Base-by-base conservation (phyloP, 2,888 invertebrate genomes). In the Calephelis perditalis region DNA sequence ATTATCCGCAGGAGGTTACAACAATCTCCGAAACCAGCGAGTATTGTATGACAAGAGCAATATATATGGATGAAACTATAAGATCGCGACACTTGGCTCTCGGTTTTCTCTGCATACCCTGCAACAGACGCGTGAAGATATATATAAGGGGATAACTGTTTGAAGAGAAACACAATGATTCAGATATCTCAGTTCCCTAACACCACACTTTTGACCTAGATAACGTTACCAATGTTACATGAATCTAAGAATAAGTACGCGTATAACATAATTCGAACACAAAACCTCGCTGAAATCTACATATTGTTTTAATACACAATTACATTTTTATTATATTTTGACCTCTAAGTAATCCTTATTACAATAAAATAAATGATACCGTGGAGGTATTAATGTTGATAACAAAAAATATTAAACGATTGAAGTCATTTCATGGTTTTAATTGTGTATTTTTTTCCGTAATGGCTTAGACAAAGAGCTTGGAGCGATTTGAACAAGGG, bases 341-440 rank as follows among this genome's bases (percentile, higher is more conserved):
- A 54, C 54, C 54, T 54, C 36, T 36, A 36, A 11, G n/a, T 54
- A 54, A 52, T 52, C 52, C 35, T 52, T 11, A 36, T 35, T 52
- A 52, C 36, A 54, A 54, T 54, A 35, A 36, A n/a, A 54, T n/a
- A 54, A 54, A 54, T 36, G n/a, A n/a, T 54, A n/a, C 35, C 35
- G 11, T 10, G 7, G 5, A 9, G 54, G 35, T 36, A 54, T 54
- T 54, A 36, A 54, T 11, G 35, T 11, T 54, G 54, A 36, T 54
- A n/a, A 54, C 54, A 54, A 54, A 54, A 54, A 54, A 54, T 54
- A 54, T 54, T 36, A 54, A 36, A 36, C 54, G 36, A 54, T 54
- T 54, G 10, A 54, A 54, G 36, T 54, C 36, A 36, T 54, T 54
- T 35, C 35, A 54, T 36, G 36, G 11, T 36, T 54, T 54, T 36